Percentiles rank a stretch among this genome's conserved stretches.
phyloP scores from a whole-genome alignment of 2,888 invertebrate species.

The Villa cingulata region DNA sequence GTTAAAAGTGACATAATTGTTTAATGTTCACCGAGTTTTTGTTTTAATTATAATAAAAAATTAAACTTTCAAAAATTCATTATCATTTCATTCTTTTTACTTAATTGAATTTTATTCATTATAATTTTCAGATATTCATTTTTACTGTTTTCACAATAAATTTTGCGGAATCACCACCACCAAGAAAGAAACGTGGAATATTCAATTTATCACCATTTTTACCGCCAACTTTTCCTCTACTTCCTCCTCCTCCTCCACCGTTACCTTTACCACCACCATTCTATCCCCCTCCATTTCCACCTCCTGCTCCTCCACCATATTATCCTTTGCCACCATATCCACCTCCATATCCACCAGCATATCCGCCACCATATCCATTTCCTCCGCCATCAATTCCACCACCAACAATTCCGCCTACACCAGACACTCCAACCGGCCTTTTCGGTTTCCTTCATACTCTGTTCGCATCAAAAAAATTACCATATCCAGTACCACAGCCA shows the following conservation, averaged over 20 bases:
- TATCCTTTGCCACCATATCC: background rate
- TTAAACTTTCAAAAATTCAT: too few relatives aligned
- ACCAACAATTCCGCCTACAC: background rate
- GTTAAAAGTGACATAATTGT: too few relatives aligned
- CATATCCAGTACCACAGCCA: background rate
- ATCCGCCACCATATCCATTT: background rate
- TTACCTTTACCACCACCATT: background rate
- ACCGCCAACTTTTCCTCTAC: background rate
- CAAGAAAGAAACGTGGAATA: background rate
- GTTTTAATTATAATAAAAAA: too few relatives aligned
- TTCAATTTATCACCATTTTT: background rate
- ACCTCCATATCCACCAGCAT: background rate
- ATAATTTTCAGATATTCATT: too few relatives aligned
- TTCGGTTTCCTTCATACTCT: background rate
- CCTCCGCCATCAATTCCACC: background rate
- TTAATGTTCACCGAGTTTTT: too few relatives aligned
- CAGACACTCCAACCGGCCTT: background rate
- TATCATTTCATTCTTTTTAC: too few relatives aligned
- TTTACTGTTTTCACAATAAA: background rate
- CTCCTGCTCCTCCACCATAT: background rate
- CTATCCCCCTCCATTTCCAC: background rate
- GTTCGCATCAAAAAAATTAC: background rate
- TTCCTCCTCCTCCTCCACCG: background rate
- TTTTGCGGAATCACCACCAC: background rate
- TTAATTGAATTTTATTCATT: too few relatives aligned